phyloP scores from a whole-genome alignment of 92 coral and sea anemone genomes.

The Paramuricea clavata region DNA sequence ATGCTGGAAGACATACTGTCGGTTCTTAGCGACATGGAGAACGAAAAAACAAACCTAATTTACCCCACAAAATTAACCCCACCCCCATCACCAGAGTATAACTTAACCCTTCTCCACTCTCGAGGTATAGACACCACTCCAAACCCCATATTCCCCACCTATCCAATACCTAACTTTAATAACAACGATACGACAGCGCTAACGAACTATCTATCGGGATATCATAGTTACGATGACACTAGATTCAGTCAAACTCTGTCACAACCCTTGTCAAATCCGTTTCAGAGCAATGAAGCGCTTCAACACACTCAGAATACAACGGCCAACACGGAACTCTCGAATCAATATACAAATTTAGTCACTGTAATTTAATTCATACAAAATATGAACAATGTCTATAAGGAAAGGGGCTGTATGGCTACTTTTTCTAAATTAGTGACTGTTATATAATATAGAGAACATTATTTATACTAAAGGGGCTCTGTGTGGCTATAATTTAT shows the following conservation, averaged over 20 bases:
- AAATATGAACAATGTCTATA: not conserved
- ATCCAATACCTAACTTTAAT: not conserved
- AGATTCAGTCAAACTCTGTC: not conserved
- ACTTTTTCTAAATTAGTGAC: too few species aligned
- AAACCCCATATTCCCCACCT: slow-evolving; percentile 24
- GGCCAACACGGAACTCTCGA: slow-evolving; percentile 3
- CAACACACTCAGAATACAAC: slow-evolving; percentile 13
- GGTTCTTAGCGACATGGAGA: slow-evolving; percentile 37
- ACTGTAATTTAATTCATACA: not conserved
- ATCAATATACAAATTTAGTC: slow-evolving; percentile 27
- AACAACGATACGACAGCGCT: slow-evolving; percentile 5
- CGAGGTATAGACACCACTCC: not conserved
- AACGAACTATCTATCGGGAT: not conserved
- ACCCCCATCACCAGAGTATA: slow-evolving; percentile 2
- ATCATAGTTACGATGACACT: not conserved
- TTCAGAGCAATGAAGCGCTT: slow-evolving; percentile 21
- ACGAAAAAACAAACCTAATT: not conserved
- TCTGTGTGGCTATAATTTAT: too few species aligned
- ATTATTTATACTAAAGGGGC: too few species aligned
- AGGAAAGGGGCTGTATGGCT: too few species aligned
- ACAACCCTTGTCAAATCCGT: slow-evolving; percentile 13
- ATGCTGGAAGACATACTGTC: slow-evolving; percentile 30
- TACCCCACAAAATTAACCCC: slow-evolving; percentile 7
- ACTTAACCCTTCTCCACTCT: not conserved
- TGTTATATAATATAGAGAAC: too few species aligned